Conservation (phyloP, 30 jellyfish, hydroid and myxozoan species). For the Turritopsis dohrnii region DNA sequence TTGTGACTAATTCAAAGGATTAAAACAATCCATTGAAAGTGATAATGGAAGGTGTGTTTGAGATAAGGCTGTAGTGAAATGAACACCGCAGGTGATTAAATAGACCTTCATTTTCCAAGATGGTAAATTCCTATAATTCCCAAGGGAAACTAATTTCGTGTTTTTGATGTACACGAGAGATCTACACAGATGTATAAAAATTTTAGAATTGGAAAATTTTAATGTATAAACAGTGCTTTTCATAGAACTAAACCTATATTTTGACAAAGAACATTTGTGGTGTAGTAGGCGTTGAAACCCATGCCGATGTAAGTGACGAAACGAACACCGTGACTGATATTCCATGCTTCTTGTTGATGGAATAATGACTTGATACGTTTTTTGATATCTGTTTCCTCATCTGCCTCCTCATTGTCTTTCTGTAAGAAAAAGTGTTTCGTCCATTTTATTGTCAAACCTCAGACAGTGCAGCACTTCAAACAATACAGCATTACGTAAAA, state of each 20-base stretch:
- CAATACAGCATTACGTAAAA: no score
- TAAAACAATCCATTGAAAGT: background rate
- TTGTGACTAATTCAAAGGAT: background rate
- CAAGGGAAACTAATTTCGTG: background rate
- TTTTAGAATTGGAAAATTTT: no score
- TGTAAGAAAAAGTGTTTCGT: no score
- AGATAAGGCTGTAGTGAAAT: background rate
- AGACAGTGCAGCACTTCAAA: no score
- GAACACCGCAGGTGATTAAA: background rate
- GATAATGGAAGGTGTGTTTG: background rate
- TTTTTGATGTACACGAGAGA: no score
- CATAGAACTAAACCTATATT: constrained; percentile 24
- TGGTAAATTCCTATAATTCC: background rate
- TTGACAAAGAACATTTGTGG: constrained; percentile 6
- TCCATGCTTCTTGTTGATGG: constrained; percentile 70
- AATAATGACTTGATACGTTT: constrained; percentile 22
- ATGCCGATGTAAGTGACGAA: constrained; percentile 72
- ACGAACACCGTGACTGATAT: constrained; percentile 71
- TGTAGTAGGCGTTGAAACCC: constrained; percentile 53
- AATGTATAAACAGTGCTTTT: background rate
- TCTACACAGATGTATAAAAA: no score
- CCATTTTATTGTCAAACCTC: no score
- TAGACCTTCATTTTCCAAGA: background rate
- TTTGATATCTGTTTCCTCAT: constrained; percentile 30
- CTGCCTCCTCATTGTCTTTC: constrained; percentile 7